phyloP scores from a whole-genome alignment of 2,888 invertebrate genomes.

The Bedellia somnulentella region DNA sequence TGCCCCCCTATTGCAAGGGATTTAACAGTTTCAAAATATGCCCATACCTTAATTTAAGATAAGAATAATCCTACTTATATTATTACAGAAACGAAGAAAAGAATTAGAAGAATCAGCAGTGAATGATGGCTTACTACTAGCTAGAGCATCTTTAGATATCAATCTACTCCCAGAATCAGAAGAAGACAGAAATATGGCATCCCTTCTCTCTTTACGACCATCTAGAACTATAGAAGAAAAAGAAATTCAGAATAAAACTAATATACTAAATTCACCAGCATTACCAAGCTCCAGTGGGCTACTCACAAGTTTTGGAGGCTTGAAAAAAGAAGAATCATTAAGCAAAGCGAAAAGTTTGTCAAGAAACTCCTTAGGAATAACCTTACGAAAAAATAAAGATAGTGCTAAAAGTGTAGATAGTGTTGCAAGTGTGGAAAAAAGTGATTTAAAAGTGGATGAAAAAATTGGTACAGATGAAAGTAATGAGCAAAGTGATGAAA shows the following conservation, averaged over 20 bases:
- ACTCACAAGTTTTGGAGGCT: constrained; percentile 50
- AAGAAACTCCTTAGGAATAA: constrained; percentile 40
- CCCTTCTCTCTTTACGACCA: constrained; percentile 70
- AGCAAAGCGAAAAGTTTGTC: constrained; percentile 27
- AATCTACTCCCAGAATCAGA: constrained; percentile 75
- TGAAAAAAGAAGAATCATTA: constrained; percentile 57
- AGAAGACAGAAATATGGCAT: constrained; percentile 80
- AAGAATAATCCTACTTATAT: no score
- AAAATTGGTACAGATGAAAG: constrained; percentile 8
- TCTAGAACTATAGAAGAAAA: constrained; percentile 63
- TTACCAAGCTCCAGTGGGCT: constrained; percentile 56
- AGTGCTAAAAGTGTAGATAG: constrained; percentile 1
- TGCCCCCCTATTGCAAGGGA: no score
- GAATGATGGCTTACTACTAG: constrained; percentile 69
- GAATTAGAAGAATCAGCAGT: constrained; percentile 70
- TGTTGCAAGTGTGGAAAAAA: constrained; percentile 4
- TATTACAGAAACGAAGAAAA: constrained; percentile 65
- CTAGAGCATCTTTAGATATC: constrained; percentile 77
- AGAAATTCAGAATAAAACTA: constrained; percentile 43
- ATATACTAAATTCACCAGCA: constrained; percentile 57
- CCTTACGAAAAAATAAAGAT: constrained; percentile 8
- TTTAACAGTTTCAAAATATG: no score
- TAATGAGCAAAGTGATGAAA: neutral
- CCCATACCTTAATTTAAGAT: no score
- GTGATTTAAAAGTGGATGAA: constrained; percentile 3